Evolutionary conservation across 2,113 vertebrate species (phyloP), one percentile per base, ranked within the genome.

Genomic region (Pseudolaguvia tuberculata): DNA sequence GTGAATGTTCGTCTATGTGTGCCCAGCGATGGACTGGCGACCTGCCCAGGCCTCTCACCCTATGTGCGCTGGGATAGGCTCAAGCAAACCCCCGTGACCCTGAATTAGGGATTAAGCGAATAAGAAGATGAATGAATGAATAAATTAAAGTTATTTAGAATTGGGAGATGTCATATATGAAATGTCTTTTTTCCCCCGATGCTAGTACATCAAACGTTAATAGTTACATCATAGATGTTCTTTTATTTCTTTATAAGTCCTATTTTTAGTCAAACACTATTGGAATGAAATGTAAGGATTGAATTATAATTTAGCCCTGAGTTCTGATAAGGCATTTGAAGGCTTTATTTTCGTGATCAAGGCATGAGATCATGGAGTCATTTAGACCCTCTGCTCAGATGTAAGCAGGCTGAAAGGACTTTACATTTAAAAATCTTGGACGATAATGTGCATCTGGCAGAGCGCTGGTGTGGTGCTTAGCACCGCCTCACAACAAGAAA

Each of bases 341-440:
- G 45, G 20, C 63, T 15, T 8, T 66, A 66, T 48, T 67, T 67
- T 50, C 17, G 23, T 67, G 63, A 67, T 50, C 45, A 27, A 20
- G 63, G 23, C 23, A 50, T 29, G 63, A 50, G 23, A 50, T 20
- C 42, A 25, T 42, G 10, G 31, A 2, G 4, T 21, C 12, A 1
- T 23, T 45, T 23, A 45, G 21, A 42, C 8, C 23, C n/a, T 45
- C n/a, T 25, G 6, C 45, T 29, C 39, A 65, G n/a, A 47, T 65
- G 23, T 65, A 35, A 47, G 42, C 14, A 4, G 42, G 21, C 12
- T 47, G 39, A 14, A 6, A 9, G 6, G 48, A 18, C 42, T 25
- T n/a, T n/a, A n/a, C n/a, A n/a, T n/a, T n/a, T n/a, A n/a, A n/a
- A n/a, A n/a, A n/a, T n/a, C n/a, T n/a, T n/a, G n/a, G n/a, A n/a